These are phyloP conservation scores for Spodoptera littoralis DNA, from an alignment of 2,888 invertebrate species.

Conservation along the genomic window DNA sequence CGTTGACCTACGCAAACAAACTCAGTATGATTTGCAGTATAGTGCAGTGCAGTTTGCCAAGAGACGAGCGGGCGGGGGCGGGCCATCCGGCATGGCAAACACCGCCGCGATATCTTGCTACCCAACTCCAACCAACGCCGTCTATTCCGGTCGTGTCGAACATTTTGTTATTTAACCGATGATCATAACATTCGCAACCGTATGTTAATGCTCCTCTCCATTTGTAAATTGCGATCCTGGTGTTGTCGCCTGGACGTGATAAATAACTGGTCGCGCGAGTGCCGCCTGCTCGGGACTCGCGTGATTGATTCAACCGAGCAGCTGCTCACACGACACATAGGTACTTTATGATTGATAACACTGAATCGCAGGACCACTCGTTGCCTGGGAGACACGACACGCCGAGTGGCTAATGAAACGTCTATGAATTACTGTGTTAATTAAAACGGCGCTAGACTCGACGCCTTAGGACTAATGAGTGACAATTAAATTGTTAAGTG, in stretches of 20 bases:
- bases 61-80: constrained; percentile 78
- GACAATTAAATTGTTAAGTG: constrained; percentile 86
- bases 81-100: constrained; percentile 80
- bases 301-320: constrained; percentile 83
- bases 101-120: constrained; percentile 77
- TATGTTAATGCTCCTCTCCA: constrained; percentile 64
- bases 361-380: constrained; percentile 60
- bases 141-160: constrained; percentile 68
- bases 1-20: constrained; percentile 87
- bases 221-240: constrained; percentile 74
- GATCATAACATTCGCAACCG: constrained; percentile 63
- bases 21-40: constrained; percentile 86
- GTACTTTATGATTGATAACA: constrained; percentile 75
- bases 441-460: constrained; percentile 77
- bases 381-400: constrained; percentile 53
- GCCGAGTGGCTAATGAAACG: constrained; percentile 73
- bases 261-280: constrained; percentile 72
- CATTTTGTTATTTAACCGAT: constrained; percentile 60
- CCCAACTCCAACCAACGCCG: constrained; percentile 68
- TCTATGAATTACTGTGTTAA: constrained; percentile 80
- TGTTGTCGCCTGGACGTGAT: constrained; percentile 76
- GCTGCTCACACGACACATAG: constrained; percentile 70
- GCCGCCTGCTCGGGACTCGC: constrained; percentile 70
- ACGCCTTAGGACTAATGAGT: constrained; percentile 83
- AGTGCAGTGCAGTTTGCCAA: constrained; percentile 86